These are phyloP conservation scores for Ochropleura leucogaster DNA, from an alignment of 2,888 invertebrate species.

Conservation along the genomic window DNA sequence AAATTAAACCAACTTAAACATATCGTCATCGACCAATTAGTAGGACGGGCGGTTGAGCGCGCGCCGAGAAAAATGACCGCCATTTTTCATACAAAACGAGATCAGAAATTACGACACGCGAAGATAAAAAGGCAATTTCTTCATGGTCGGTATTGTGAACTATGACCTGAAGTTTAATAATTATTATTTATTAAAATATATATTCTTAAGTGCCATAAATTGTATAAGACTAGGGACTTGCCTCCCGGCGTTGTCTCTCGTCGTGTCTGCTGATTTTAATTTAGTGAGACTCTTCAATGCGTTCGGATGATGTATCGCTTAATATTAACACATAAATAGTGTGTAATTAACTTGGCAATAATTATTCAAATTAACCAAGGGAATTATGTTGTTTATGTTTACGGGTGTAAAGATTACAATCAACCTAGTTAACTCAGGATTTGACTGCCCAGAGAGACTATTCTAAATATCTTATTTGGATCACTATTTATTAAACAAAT, in stretches of 20 bases:
- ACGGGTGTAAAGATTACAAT: not conserved
- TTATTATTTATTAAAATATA: conserved; percentile 64
- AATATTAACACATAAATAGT: conserved; percentile 52
- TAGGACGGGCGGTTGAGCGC: conserved; percentile 66
- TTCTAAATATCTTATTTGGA: too few relatives aligned
- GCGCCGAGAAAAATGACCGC: conserved; percentile 75
- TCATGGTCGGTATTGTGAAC: conserved; percentile 68
- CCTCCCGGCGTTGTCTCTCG: conserved; percentile 59
- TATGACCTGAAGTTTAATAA: conserved; percentile 68
- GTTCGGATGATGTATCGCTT: conserved; percentile 49
- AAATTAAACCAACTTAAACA: conserved; percentile 68
- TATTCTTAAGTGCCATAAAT: conserved; percentile 59
- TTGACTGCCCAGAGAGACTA: too few relatives aligned
- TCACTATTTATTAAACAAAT: too few relatives aligned
- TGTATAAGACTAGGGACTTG: conserved; percentile 50
- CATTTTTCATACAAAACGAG: conserved; percentile 80
- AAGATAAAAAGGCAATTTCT: conserved; percentile 51
- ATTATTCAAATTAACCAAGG: conserved; percentile 50
- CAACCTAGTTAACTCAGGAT: not conserved
- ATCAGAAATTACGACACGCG: conserved; percentile 68
- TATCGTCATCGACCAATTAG: conserved; percentile 76
- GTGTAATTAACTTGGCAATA: conserved; percentile 52
- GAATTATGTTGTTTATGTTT: conserved; percentile 35
- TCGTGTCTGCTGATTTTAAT: conserved; percentile 61
- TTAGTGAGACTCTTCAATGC: conserved; percentile 45